phyloP scores from a whole-genome alignment of 2,797 vertebrate genomes.

The Arctocebus calabarensis region DNA sequence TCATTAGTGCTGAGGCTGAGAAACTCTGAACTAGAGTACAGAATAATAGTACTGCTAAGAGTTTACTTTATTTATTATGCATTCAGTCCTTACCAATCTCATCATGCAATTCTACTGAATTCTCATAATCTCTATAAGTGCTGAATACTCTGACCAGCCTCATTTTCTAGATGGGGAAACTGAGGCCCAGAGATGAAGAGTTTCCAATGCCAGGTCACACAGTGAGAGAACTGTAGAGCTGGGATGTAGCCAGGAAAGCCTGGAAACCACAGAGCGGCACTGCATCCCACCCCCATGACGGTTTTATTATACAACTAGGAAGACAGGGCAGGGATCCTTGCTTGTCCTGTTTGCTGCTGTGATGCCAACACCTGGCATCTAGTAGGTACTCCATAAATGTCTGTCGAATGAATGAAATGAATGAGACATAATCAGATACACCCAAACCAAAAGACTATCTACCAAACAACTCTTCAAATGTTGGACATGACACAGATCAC shows the following conservation, averaged over 20 bases:
- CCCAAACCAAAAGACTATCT: not conserved
- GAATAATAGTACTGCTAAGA: not conserved
- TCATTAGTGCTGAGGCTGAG: not conserved
- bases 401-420: not conserved
- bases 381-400: not conserved
- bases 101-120: not conserved
- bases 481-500: not conserved
- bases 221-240: not conserved
- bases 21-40: not conserved
- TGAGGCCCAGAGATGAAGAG: not conserved
- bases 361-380: not conserved
- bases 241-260: not conserved
- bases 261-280: too few relatives aligned
- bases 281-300: too few relatives aligned
- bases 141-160: not conserved
- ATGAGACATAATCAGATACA: not conserved
- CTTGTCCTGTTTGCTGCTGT: not conserved
- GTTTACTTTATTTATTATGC: not conserved
- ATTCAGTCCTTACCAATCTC: not conserved
- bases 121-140: not conserved
- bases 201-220: not conserved
- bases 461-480: not conserved
- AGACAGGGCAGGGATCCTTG: not conserved
- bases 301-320: not conserved
- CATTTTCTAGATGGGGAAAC: not conserved